These are phyloP conservation scores for Gymnosoma rotundatum DNA, from an alignment of 2,888 invertebrate species.

Conservation along the genomic window DNA sequence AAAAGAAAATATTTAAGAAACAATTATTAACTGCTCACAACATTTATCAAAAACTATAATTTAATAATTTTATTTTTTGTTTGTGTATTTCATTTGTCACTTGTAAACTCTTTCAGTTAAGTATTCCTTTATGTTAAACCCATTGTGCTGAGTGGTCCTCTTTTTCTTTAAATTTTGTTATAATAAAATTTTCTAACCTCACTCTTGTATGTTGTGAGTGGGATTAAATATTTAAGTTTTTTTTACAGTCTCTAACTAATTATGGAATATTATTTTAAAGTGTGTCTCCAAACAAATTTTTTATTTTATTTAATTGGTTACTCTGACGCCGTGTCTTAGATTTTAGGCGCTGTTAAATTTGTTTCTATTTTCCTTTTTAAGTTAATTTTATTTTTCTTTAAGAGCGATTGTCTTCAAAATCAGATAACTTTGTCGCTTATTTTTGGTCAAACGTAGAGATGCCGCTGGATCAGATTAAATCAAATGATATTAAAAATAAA, in stretches of 20 bases:
- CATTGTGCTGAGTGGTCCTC: conserved; percentile 9
- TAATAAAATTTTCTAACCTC: neutral
- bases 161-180: conserved; percentile 22
- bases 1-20: conserved; percentile 32
- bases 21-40: conserved; percentile 75
- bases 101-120: conserved; percentile 16
- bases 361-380: conserved; percentile 18
- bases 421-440: conserved; percentile 69
- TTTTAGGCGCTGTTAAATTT: conserved; percentile 39
- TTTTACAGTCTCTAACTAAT: conserved; percentile 9
- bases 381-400: conserved; percentile 14
- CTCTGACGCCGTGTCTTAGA: conserved; percentile 60
- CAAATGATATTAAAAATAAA: conserved; percentile 63
- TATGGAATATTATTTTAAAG: conserved; percentile 46
- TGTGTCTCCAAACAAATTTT: conserved; percentile 66
- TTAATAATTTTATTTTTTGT: conserved; percentile 53
- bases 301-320: conserved; percentile 51
- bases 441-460: conserved; percentile 48
- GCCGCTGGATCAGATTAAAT: conserved; percentile 65
- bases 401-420: conserved; percentile 29
- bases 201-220: neutral
- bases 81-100: neutral
- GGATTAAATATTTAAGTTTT: neutral
- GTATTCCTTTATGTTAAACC: neutral
- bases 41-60: conserved; percentile 72